Percentiles rank a stretch among this genome's conserved stretches.
Evolutionary conservation across 2,888 invertebrate genomes (phyloP).

Genomic region (Synergus umbraculus): DNA sequence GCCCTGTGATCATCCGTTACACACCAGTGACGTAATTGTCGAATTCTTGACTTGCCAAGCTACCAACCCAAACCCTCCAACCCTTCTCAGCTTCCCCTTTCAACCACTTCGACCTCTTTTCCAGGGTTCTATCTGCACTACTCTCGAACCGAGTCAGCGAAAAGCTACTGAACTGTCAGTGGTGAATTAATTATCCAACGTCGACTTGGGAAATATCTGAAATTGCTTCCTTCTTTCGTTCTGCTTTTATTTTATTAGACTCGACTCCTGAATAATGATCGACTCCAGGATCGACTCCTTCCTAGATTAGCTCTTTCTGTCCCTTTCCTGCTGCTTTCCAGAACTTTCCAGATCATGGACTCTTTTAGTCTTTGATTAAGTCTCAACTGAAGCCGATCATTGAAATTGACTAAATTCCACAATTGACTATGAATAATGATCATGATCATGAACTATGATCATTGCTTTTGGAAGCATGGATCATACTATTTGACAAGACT

Average conservation of each 20-base stretch:
- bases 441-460: too few species aligned
- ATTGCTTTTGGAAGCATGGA: not conserved
- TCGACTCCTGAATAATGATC: slow-evolving; percentile 26
- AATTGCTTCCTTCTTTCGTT: slow-evolving; percentile 21
- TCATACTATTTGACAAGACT: slow-evolving; percentile 2
- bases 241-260: not conserved
- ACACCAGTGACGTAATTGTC: slow-evolving; percentile 74
- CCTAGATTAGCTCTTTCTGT: not conserved
- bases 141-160: slow-evolving; percentile 4
- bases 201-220: slow-evolving; percentile 28
- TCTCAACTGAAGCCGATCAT: not conserved
- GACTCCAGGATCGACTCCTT: not conserved
- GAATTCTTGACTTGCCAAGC: slow-evolving; percentile 67
- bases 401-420: not conserved
- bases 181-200: slow-evolving; percentile 33
- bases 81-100: slow-evolving; percentile 16
- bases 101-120: slow-evolving; percentile 17
- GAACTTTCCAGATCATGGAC: not conserved
- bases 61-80: slow-evolving; percentile 9
- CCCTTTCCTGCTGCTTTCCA: not conserved
- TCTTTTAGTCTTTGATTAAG: too few species aligned
- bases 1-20: slow-evolving; percentile 75
- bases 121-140: not conserved
- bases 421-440: not conserved
- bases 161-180: slow-evolving; percentile 34